Evolutionary conservation across 1,140 invertebrate genomes (phyloP).

Genomic region (Drosophila takahashii): DNA sequence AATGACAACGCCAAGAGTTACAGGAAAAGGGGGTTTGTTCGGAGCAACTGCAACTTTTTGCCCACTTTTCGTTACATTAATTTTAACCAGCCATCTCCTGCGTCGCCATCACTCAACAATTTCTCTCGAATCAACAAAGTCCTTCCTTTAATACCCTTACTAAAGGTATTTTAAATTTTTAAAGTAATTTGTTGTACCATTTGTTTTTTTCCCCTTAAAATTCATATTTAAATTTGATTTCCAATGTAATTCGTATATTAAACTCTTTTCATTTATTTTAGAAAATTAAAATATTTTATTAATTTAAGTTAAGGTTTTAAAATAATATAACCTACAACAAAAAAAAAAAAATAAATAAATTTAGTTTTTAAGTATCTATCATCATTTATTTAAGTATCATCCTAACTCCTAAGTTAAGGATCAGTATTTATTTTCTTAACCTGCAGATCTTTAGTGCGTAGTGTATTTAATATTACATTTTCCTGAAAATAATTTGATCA

Average conservation of each 20-base stretch:
- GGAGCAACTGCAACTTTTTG: constrained; percentile 47
- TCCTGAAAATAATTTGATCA: background rate
- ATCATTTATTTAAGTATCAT: too few relatives aligned
- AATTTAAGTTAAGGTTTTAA: too few relatives aligned
- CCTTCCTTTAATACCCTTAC: constrained; percentile 11
- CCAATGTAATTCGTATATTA: too few relatives aligned
- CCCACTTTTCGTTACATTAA: constrained; percentile 59
- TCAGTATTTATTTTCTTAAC: background rate
- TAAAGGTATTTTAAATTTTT: background rate
- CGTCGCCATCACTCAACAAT: constrained; percentile 63
- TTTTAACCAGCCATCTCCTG: constrained; percentile 42
- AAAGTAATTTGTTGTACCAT: background rate
- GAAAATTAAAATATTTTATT: too few relatives aligned
- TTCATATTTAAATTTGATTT: background rate
- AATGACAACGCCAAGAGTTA: constrained; percentile 42
- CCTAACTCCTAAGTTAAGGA: background rate
- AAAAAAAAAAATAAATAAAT: too few relatives aligned
- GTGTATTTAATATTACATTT: background rate
- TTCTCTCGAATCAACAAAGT: constrained; percentile 15
- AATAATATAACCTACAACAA: too few relatives aligned
- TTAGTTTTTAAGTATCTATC: background rate
- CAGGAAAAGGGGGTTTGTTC: background rate
- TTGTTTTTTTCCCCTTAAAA: background rate
- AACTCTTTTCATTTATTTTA: too few relatives aligned
- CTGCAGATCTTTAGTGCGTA: background rate